Evolutionary conservation across 2,888 invertebrate genomes (phyloP).

Genomic region (Cyclophora punctaria): DNA sequence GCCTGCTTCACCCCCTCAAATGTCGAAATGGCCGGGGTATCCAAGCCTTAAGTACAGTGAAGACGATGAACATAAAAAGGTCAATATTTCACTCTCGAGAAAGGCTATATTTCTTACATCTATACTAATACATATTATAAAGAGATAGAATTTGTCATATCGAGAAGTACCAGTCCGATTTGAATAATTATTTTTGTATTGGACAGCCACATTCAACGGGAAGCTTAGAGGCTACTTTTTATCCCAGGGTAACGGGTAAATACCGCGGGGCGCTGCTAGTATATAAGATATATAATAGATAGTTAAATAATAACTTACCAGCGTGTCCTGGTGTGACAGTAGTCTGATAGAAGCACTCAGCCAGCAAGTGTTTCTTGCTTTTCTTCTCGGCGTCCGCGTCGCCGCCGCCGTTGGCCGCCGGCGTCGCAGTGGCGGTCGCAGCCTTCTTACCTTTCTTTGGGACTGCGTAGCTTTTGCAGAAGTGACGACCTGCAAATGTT

Average conservation of each 20-base stretch:
- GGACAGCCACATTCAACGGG: neutral
- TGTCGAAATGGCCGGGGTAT: too few species aligned
- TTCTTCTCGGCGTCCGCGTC: slow-evolving; percentile 45
- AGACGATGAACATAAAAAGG: neutral
- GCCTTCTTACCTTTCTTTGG: slow-evolving; percentile 49
- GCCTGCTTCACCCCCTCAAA: too few species aligned
- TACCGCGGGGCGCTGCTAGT: neutral
- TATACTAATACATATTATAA: too few species aligned
- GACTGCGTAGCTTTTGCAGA: slow-evolving; percentile 50
- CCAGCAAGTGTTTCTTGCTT: slow-evolving; percentile 52
- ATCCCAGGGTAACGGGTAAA: neutral
- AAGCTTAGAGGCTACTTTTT: neutral
- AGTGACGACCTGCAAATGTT: slow-evolving; percentile 51
- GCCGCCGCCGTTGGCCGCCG: slow-evolving; percentile 28
- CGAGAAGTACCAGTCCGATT: too few species aligned
- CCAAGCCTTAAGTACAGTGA: too few species aligned
- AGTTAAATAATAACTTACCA: slow-evolving; percentile 28
- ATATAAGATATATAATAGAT: neutral
- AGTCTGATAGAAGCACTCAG: slow-evolving; percentile 60
- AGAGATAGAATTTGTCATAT: too few species aligned
- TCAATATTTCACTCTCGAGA: too few species aligned
- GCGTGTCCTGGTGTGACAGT: slow-evolving; percentile 60
- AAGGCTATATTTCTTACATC: too few species aligned
- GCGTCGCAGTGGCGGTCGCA: slow-evolving; percentile 23
- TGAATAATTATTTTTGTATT: too few species aligned